Evolutionary conservation across 37 sponge, comb jelly and placozoan species (phyloP).

Genomic region (Halichondria panicea): DNA sequence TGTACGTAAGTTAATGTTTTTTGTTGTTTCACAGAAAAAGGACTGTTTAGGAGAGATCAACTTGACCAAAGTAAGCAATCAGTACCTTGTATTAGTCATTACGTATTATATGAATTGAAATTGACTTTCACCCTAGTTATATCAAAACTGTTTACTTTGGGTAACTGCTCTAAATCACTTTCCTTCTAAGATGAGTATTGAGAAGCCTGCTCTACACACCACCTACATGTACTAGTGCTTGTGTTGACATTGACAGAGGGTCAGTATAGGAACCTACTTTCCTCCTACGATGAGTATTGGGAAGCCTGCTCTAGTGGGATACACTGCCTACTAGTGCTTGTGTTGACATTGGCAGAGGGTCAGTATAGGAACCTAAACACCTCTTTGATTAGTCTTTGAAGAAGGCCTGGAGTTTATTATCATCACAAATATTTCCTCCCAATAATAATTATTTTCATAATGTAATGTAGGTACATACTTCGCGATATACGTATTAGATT

Average conservation of each 20-base stretch:
- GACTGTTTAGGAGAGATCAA: constrained; percentile 73
- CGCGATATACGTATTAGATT: neutral
- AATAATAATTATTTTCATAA: neutral
- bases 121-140: neutral
- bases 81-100: no score
- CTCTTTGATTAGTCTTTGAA: no score
- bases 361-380: no score
- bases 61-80: constrained; percentile 46
- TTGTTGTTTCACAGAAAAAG: constrained; percentile 36
- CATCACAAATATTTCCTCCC: neutral
- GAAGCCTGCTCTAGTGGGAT: no score
- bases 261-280: no score
- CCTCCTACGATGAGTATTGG: no score
- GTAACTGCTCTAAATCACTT: neutral
- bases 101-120: no score
- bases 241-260: no score
- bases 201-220: no score
- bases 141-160: neutral
- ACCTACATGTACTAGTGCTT: no score
- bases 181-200: neutral
- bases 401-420: neutral
- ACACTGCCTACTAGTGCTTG: no score
- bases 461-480: neutral
- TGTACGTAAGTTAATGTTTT: neutral
- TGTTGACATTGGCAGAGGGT: no score